These are phyloP conservation scores for Agrenia bidenticulata DNA, from an alignment of 2,888 invertebrate genomes.

Conservation along the genomic window DNA sequence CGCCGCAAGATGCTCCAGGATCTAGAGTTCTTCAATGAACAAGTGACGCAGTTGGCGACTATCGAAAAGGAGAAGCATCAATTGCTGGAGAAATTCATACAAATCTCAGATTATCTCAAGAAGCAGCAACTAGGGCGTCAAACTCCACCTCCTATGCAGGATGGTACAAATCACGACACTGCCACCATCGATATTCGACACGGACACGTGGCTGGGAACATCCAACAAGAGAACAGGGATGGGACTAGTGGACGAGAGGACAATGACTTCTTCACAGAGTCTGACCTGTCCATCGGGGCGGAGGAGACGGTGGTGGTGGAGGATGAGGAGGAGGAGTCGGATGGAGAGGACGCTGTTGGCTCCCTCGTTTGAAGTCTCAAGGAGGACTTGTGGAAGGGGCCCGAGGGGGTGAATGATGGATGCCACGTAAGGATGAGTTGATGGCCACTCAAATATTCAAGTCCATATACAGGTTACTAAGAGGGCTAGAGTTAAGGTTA, in stretches of 20 bases:
- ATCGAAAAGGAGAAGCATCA: slow-evolving; percentile 45
- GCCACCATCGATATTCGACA: neutral
- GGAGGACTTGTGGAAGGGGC: no score
- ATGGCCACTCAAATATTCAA: no score
- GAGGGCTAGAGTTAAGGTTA: no score
- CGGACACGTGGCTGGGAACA: no score
- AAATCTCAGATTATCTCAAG: slow-evolving; percentile 40
- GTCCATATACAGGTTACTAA: no score
- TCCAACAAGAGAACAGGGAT: no score
- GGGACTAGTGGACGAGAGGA: no score
- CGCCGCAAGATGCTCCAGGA: slow-evolving; percentile 47
- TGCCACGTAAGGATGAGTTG: no score
- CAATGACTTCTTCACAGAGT: neutral
- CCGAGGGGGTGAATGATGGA: no score
- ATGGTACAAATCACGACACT: slow-evolving; percentile 25
- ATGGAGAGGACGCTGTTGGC: no score
- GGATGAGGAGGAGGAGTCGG: neutral
- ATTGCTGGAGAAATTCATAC: slow-evolving; percentile 40
- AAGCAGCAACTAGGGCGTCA: slow-evolving; percentile 26
- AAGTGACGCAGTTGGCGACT: slow-evolving; percentile 41
- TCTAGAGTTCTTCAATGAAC: slow-evolving; percentile 43
- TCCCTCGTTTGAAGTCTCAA: no score
- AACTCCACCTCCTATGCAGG: no score
- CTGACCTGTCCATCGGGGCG: slow-evolving; percentile 6
- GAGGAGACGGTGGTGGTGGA: neutral